These are phyloP conservation scores for Fregata magnificens DNA, from an alignment of 2,113 vertebrate genomes.

Conservation along the genomic window DNA sequence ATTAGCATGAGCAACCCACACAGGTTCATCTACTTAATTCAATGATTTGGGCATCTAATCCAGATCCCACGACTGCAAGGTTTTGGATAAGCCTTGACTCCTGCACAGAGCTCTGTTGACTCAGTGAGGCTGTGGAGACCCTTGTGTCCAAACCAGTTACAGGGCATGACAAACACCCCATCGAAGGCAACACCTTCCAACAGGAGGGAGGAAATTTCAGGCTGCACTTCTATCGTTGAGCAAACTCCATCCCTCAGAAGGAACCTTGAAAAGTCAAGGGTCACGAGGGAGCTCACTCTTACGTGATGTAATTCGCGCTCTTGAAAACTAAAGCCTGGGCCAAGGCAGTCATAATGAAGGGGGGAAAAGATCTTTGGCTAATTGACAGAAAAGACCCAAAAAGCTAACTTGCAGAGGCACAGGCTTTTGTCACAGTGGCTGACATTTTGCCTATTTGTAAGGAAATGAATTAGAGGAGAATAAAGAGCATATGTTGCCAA, in stretches of 20 bases:
- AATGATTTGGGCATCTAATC: background rate
- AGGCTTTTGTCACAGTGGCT: background rate
- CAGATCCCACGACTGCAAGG: background rate
- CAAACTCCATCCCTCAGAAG: background rate
- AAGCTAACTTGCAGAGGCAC: background rate
- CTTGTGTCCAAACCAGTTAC: background rate
- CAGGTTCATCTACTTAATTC: background rate
- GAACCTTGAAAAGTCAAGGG: background rate
- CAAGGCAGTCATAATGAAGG: background rate
- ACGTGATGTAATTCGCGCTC: background rate
- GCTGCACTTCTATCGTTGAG: background rate
- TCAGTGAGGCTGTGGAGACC: background rate
- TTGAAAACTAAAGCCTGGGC: background rate
- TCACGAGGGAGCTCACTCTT: background rate
- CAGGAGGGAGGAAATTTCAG: background rate
- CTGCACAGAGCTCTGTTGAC: background rate
- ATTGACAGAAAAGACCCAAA: background rate
- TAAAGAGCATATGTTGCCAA: slow-evolving; percentile 2
- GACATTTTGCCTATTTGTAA: background rate
- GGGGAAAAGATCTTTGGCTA: background rate
- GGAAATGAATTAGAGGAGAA: background rate
- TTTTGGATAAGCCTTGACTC: background rate
- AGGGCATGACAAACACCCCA: background rate
- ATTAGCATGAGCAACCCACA: background rate
- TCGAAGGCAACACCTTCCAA: background rate